These are phyloP conservation scores for Telenomus remus DNA, from an alignment of 1,140 invertebrate species.

Conservation along the genomic window DNA sequence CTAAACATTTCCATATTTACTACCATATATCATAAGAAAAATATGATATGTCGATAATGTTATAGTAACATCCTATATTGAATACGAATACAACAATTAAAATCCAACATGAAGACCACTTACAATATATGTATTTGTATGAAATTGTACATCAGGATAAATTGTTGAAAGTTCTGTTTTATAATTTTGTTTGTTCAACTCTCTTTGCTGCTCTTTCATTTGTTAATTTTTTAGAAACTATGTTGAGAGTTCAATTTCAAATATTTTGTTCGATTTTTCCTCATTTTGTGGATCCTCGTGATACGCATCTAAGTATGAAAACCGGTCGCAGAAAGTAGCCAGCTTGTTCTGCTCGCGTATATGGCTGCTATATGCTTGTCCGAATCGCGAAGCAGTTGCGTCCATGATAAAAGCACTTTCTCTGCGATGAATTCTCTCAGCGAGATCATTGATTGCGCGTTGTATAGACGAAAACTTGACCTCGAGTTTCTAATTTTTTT, in stretches of 20 bases:
- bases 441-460: constrained; percentile 25
- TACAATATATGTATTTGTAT: too few species aligned
- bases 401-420: constrained; percentile 61
- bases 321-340: constrained; percentile 50
- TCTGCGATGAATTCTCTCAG: constrained; percentile 56
- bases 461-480: constrained; percentile 61
- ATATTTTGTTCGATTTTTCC: not conserved
- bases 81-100: too few species aligned
- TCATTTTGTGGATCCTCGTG: constrained; percentile 6
- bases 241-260: not conserved
- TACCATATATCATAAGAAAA: too few species aligned
- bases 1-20: not conserved
- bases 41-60: too few species aligned
- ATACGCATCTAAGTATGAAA: constrained; percentile 28
- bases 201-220: too few species aligned
- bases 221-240: not conserved
- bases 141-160: too few species aligned
- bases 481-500: constrained; percentile 63
- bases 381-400: constrained; percentile 16
- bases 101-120: too few species aligned
- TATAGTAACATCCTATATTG: too few species aligned
- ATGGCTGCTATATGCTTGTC: not conserved
- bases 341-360: constrained; percentile 28
- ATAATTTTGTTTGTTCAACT: too few species aligned
- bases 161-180: too few species aligned